phyloP scores from a whole-genome alignment of 2,113 vertebrate species.

The Sula dactylatra region DNA sequence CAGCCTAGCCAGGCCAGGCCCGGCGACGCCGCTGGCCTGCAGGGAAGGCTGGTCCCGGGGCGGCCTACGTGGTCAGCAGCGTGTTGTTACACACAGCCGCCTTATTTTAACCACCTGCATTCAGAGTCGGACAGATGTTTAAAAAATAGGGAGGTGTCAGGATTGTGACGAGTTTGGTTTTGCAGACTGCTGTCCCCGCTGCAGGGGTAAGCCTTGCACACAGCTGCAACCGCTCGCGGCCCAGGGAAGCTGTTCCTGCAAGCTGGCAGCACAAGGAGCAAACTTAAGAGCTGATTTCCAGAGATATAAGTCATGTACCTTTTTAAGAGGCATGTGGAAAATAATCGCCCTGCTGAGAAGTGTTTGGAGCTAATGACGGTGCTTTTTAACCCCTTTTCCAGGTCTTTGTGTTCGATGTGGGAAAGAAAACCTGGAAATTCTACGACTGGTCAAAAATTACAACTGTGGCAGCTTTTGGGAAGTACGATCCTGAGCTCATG shows the following conservation, averaged over 20 bases:
- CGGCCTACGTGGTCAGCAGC: neutral
- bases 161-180: fast-evolving
- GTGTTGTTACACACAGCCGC: fast-evolving
- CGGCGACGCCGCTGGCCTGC: neutral
- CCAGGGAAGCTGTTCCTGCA: neutral
- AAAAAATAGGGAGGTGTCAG: neutral
- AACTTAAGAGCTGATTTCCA: fast-evolving
- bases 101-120: fast-evolving
- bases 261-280: fast-evolving
- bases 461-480: conserved; percentile 87
- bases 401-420: conserved; percentile 93
- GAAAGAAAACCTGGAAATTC: conserved; percentile 83
- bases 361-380: neutral
- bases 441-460: conserved; percentile 94
- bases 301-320: fast-evolving
- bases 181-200: neutral
- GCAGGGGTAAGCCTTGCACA: neutral
- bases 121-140: neutral
- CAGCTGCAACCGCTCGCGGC: neutral
- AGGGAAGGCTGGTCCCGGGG: neutral
- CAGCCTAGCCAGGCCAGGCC: neutral
- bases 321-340: fast-evolving
- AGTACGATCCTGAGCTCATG: conserved; percentile 89
- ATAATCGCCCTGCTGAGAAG: fast-evolving
- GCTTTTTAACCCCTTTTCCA: conserved; percentile 32